A percentile compares a stretch with the other conserved stretches of the same genome.
Evolutionary conservation across 2,113 vertebrate species (phyloP).

Genomic region (Lepidothrix coronata): DNA sequence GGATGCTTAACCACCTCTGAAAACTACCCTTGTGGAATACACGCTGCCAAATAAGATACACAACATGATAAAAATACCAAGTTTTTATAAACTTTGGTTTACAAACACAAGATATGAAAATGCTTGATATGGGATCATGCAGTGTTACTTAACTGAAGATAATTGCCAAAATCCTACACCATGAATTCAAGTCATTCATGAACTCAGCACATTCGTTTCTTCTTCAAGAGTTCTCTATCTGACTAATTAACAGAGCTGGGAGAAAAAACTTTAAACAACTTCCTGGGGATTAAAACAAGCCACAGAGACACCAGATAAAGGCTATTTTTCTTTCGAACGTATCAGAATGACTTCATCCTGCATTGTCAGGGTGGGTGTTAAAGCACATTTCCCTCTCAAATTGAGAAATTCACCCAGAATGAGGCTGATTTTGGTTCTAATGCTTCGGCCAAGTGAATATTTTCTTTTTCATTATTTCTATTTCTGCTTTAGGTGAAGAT

Average conservation of each 20-base stretch:
- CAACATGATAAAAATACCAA: neutral
- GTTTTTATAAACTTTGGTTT: neutral
- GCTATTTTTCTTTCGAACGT: neutral
- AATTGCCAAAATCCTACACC: neutral
- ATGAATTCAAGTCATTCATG: neutral
- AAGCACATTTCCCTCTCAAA: neutral
- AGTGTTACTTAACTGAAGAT: neutral
- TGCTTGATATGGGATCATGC: too few relatives aligned
- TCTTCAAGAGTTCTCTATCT: neutral
- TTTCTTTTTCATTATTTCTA: neutral
- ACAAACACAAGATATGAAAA: neutral
- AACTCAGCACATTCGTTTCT: neutral
- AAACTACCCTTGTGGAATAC: neutral
- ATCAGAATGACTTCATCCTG: neutral
- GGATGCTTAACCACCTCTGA: neutral
- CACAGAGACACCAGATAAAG: neutral
- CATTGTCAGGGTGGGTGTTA: neutral
- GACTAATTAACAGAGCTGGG: neutral
- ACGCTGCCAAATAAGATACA: neutral
- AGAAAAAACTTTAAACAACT: neutral
- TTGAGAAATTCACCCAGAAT: neutral
- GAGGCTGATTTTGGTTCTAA: neutral
- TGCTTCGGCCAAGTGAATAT: neutral
- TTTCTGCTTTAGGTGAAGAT: neutral
- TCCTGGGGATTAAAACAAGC: neutral